phyloP scores from a whole-genome alignment of 2,888 invertebrate genomes.

The Beris chalybata region DNA sequence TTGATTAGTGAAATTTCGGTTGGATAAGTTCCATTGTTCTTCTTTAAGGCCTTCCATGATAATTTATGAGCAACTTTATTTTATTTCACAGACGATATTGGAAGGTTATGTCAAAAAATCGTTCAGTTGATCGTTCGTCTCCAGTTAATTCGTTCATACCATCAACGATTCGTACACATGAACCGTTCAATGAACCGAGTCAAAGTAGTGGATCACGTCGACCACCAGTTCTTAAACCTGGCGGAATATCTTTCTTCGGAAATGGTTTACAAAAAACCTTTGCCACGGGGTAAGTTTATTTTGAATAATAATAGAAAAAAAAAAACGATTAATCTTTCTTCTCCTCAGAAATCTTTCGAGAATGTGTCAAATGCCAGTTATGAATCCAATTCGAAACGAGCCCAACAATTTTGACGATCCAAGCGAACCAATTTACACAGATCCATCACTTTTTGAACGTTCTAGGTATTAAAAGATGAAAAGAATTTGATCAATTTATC shows the following conservation, averaged over 20 bases:
- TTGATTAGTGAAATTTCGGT: no score
- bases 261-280: conserved; percentile 71
- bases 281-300: conserved; percentile 60
- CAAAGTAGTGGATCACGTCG: conserved; percentile 42
- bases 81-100: conserved; percentile 68
- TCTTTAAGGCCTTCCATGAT: not conserved
- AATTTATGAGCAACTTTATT: conserved; percentile 1
- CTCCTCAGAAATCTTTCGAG: conserved; percentile 53
- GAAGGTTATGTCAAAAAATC: conserved; percentile 75
- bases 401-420: conserved; percentile 74
- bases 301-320: not conserved
- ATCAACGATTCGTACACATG: conserved; percentile 57
- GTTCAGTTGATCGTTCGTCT: conserved; percentile 58
- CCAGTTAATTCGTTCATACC: conserved; percentile 54
- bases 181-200: conserved; percentile 54
- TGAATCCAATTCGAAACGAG: conserved; percentile 58
- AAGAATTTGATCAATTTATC: not conserved
- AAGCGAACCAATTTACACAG: conserved; percentile 91
- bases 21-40: not conserved
- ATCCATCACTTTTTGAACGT: conserved; percentile 86
- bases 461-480: conserved; percentile 60
- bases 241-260: conserved; percentile 64
- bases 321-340: conserved; percentile 1
- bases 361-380: conserved; percentile 58
- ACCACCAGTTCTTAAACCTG: conserved; percentile 45